A percentile compares a stretch with the other conserved stretches of the same genome.
These are phyloP conservation scores for Tuberolachnus salignus DNA, from an alignment of 2,888 invertebrate genomes.

Conservation along the genomic window DNA sequence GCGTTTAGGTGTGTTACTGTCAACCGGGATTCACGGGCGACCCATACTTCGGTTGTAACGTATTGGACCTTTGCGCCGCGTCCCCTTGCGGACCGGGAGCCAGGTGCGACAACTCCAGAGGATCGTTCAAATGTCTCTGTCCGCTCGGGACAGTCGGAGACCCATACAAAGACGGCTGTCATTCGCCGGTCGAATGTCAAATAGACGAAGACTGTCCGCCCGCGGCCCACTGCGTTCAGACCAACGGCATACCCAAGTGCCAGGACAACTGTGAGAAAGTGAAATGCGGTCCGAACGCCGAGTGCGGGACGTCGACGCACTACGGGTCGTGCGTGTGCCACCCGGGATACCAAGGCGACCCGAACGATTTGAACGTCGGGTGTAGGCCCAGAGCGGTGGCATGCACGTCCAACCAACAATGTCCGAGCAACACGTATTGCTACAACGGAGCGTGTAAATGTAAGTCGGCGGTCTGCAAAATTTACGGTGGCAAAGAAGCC, in stretches of 20 bases:
- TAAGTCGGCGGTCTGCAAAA: slow-evolving; percentile 66
- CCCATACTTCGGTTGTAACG: slow-evolving; percentile 72
- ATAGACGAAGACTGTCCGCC: slow-evolving; percentile 80
- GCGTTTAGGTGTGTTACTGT: slow-evolving; percentile 72
- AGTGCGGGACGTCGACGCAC: slow-evolving; percentile 79
- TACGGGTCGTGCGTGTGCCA: slow-evolving; percentile 79
- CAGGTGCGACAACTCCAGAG: slow-evolving; percentile 78
- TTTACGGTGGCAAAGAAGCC: too few relatives aligned
- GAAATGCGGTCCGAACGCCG: slow-evolving; percentile 81
- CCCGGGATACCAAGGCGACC: slow-evolving; percentile 78
- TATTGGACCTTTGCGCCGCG: slow-evolving; percentile 79
- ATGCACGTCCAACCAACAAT: slow-evolving; percentile 76
- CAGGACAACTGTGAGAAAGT: slow-evolving; percentile 76
- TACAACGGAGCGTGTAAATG: slow-evolving; percentile 81
- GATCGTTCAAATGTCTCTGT: slow-evolving; percentile 80
- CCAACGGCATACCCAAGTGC: slow-evolving; percentile 78
- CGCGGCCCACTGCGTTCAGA: slow-evolving; percentile 76
- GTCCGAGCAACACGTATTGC: slow-evolving; percentile 80
- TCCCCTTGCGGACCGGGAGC: slow-evolving; percentile 82
- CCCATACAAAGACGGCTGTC: slow-evolving; percentile 83
- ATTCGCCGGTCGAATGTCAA: slow-evolving; percentile 80
- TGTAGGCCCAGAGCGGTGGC: slow-evolving; percentile 77
- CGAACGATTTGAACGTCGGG: slow-evolving; percentile 72
- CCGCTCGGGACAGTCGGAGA: slow-evolving; percentile 81
- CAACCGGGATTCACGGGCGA: slow-evolving; percentile 88